Base-by-base conservation (phyloP, 2,113 vertebrate genomes). In the Uria lomvia region DNA sequence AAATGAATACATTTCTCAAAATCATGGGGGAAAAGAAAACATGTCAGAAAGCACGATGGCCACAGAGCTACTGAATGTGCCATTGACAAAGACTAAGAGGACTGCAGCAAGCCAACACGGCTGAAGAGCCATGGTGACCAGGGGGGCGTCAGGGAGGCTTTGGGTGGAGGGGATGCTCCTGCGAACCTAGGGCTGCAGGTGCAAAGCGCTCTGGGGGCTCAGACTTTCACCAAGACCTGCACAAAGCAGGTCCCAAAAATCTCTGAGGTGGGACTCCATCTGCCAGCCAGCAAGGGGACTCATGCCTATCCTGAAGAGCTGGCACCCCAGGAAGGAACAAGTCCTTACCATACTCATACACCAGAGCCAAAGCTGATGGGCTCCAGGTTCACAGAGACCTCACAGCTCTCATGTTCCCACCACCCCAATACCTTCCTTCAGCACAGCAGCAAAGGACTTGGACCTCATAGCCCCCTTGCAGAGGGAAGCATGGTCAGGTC, bases 61-160 rank as follows among this genome's bases (percentile, higher is more conserved):
- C 15, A 1, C 43, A 45, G 65, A 81, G 43, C 73, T 75, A 43
- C 73, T 19, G 30, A 71, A 92, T 6, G 5, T 56, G 82, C 76
- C 40, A 3, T 26, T 77, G 90, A 59, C 40, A 91, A 86, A 87
- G 73, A 22, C 22, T 24, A 30, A 49, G 40, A 34, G 52, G 77
- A 24, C 38, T 20, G 27, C 17, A 71, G 68, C 0, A 0, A 84
- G 26, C 26, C 2, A 2, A 11, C 29, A 18, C 0, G 0, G 65
- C 36, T 49, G 29, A 15, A 60, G 72, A 73, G 50, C 50, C 0
- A 0, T 3, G 4, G 16, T 59, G 65, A 50, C 34, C 45, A 27
- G 21, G 24, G 32, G 42, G 38, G 20, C 19, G 81, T 27, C 73
- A 50, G 45, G 13, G 63, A 34, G 34, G 32, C 65, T 84, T 49